These are phyloP conservation scores for Nothobranchius furzeri DNA, from an alignment of 2,113 vertebrate genomes.

Conservation along the genomic window DNA sequence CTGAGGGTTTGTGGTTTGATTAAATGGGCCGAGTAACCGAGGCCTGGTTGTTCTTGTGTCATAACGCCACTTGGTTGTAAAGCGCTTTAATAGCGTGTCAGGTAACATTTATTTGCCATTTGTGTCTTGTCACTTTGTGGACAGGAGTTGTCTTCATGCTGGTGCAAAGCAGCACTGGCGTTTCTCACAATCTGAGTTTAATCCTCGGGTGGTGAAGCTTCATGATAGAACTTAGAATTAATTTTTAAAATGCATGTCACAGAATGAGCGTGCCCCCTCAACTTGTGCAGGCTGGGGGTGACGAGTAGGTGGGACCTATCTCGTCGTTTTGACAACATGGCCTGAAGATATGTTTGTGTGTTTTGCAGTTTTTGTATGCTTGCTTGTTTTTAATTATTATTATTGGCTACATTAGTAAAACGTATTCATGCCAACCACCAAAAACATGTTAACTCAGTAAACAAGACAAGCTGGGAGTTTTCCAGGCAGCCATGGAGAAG, in stretches of 20 bases:
- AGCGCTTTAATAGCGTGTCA: conserved; percentile 67
- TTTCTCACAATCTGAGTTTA: conserved; percentile 15
- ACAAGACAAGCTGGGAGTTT: conserved; percentile 11
- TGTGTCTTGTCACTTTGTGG: conserved; percentile 50
- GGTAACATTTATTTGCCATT: conserved; percentile 59
- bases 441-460: conserved; percentile 33
- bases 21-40: conserved; percentile 63
- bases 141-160: conserved; percentile 34
- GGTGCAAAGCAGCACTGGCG: conserved; percentile 6
- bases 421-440: conserved; percentile 26
- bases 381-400: conserved; percentile 17
- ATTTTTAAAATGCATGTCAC: conserved; percentile 9
- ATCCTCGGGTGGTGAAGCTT: neutral
- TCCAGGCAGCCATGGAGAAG: neutral
- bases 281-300: neutral
- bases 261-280: neutral
- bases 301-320: neutral
- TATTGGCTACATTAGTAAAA: conserved; percentile 6
- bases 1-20: conserved; percentile 74
- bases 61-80: conserved; percentile 63
- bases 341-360: conserved; percentile 22
- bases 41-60: conserved; percentile 60
- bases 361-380: conserved; percentile 2
- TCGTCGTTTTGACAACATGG: neutral
- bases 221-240: neutral